These are phyloP conservation scores for Ursus arctos DNA, from an alignment of 2,113 vertebrate species.

Conservation along the genomic window DNA sequence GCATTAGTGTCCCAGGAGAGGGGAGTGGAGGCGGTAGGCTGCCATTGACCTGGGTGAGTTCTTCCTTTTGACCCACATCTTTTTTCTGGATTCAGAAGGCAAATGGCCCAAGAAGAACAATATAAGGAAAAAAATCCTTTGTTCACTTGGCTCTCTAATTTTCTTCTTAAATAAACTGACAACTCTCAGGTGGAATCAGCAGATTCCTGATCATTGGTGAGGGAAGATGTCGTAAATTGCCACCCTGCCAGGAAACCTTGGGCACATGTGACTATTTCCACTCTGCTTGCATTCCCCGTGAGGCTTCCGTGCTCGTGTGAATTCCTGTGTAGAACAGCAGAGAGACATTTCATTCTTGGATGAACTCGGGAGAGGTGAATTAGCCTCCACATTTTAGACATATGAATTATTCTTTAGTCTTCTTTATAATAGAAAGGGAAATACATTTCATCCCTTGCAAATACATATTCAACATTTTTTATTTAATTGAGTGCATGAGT, in stretches of 20 bases:
- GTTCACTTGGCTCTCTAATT: background rate
- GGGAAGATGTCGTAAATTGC: background rate
- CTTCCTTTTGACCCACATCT: constrained; percentile 6
- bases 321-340: background rate
- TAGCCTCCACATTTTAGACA: constrained; percentile 55
- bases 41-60: background rate
- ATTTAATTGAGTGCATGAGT: constrained; percentile 81
- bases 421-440: constrained; percentile 78
- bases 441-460: constrained; percentile 67
- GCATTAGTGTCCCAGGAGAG: background rate
- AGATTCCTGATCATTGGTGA: background rate
- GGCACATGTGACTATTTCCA: background rate
- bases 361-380: constrained; percentile 52
- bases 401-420: constrained; percentile 67
- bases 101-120: constrained; percentile 49
- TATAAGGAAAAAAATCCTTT: constrained; percentile 30
- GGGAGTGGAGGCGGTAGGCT: rapidly evolving
- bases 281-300: background rate
- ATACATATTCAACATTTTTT: constrained; percentile 76
- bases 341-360: constrained; percentile 51
- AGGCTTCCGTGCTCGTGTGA: background rate
- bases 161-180: constrained; percentile 62
- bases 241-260: background rate
- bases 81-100: constrained; percentile 25
- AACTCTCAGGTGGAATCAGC: constrained; percentile 48